These are phyloP conservation scores for Nothura maculosa DNA, from an alignment of 2,797 vertebrate genomes.

Conservation along the genomic window DNA sequence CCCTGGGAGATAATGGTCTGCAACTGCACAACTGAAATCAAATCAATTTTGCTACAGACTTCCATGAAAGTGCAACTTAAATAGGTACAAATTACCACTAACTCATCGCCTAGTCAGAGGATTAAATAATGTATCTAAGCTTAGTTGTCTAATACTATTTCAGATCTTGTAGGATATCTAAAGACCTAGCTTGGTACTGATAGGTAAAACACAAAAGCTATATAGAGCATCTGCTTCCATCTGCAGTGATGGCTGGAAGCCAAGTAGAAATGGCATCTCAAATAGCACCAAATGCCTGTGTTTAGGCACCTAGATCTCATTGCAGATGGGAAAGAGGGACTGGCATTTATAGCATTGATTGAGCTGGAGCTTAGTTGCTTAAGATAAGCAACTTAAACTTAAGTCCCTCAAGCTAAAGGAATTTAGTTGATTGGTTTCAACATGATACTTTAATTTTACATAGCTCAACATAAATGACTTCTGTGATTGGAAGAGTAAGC, in stretches of 20 bases:
- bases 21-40: slow-evolving; percentile 34
- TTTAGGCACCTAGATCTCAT: neutral
- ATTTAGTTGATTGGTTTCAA: neutral
- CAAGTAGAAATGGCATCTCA: neutral
- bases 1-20: neutral
- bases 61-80: slow-evolving; percentile 34
- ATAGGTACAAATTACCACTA: neutral
- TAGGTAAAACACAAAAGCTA: neutral
- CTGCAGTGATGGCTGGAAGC: neutral
- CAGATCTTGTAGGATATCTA: neutral
- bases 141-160: neutral
- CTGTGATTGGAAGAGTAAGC: neutral
- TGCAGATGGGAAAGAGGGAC: neutral
- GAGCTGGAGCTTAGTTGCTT: no score
- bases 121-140: neutral
- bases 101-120: neutral
- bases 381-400: no score
- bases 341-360: neutral
- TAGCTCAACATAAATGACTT: neutral
- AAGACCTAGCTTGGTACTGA: neutral
- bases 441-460: neutral
- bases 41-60: neutral
- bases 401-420: neutral
- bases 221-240: neutral
- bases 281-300: neutral